Conservation (phyloP, 2,888 invertebrate genomes). For the Galerucella nymphaeae region DNA sequence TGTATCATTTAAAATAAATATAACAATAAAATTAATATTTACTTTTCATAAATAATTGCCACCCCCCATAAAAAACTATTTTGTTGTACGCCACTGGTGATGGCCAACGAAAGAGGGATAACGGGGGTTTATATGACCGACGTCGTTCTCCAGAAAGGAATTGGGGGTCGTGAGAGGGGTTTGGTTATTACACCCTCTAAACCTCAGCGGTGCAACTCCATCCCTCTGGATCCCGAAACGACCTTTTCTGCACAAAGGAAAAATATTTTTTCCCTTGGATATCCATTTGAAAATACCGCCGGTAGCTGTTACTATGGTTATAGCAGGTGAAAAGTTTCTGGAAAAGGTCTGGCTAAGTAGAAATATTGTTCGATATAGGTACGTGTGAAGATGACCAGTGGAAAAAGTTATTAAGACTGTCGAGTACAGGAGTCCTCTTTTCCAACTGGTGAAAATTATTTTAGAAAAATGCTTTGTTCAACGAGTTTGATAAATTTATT, state of each 20-base stretch:
- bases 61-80: no score
- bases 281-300: conserved; percentile 24
- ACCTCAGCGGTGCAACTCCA: conserved; percentile 41
- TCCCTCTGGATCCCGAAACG: conserved; percentile 35
- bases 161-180: conserved; percentile 13
- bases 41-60: no score
- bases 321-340: conserved; percentile 40
- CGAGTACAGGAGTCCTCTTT: no score
- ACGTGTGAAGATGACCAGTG: conserved; percentile 28
- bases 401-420: conserved; percentile 23
- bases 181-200: conserved; percentile 16
- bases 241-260: conserved; percentile 57
- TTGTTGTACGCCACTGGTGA: conserved; percentile 7
- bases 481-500: no score
- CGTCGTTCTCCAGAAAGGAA: conserved; percentile 25
- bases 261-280: conserved; percentile 50
- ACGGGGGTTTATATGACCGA: conserved; percentile 29
- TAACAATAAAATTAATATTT: no score
- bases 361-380: not conserved
- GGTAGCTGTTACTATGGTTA: conserved; percentile 54
- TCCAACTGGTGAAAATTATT: no score
- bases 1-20: no score
- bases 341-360: conserved; percentile 40
- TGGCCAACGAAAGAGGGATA: conserved; percentile 8
- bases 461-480: no score